Percentiles rank a stretch among this genome's conserved stretches.
Conservation (phyloP, 2,888 invertebrate species). For the Sminthurides aquaticus region DNA sequence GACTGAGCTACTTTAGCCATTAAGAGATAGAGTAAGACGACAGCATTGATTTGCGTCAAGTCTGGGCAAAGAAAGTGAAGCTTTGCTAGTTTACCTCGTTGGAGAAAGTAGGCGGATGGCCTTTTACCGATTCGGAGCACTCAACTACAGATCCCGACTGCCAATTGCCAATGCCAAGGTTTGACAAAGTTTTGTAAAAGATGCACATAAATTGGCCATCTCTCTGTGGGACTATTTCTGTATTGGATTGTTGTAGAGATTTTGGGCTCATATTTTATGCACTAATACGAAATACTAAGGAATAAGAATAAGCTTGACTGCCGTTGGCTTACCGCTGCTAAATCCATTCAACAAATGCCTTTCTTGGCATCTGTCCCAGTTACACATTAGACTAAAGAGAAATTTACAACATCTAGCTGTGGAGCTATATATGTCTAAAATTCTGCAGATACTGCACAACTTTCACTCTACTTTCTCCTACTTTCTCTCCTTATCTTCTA, state of each 20-base stretch:
- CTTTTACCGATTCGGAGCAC: too few species aligned
- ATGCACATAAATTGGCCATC: background rate
- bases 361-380: background rate
- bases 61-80: too few species aligned
- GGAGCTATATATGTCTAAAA: too few species aligned
- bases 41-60: too few species aligned
- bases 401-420: too few species aligned
- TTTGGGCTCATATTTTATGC: background rate
- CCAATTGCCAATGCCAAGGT: background rate
- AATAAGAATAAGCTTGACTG: background rate
- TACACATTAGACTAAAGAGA: background rate
- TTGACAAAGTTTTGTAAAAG: background rate
- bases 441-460: background rate
- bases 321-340: background rate
- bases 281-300: too few species aligned
- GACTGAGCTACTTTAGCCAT: too few species aligned
- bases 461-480: too few species aligned
- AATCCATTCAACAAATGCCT: background rate
- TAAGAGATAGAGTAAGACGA: too few species aligned
- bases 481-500: background rate
- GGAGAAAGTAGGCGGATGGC: too few species aligned
- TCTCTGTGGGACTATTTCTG: background rate
- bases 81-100: too few species aligned
- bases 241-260: background rate
- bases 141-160: too few species aligned